Conservation (phyloP, 1,140 invertebrate genomes). For the Diabrotica undecimpunctata region DNA sequence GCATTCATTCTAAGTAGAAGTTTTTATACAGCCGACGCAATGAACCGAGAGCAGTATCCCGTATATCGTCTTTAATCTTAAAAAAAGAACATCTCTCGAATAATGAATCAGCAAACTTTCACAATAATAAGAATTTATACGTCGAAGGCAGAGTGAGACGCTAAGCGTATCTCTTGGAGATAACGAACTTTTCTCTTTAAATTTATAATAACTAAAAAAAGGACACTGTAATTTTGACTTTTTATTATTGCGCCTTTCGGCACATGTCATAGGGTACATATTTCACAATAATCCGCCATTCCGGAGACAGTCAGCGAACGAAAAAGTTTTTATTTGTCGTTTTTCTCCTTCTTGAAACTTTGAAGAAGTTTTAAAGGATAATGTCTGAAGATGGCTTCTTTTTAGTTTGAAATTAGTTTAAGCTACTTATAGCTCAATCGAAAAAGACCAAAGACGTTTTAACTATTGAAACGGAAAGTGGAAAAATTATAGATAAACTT, state of each 20-base stretch:
- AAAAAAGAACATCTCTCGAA: conserved; percentile 5
- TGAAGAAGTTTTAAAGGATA: too few relatives aligned
- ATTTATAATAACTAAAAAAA: conserved; percentile 33
- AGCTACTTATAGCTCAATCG: too few relatives aligned
- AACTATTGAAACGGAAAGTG: too few relatives aligned
- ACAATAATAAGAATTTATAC: conserved; percentile 33
- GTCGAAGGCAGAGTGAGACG: conserved; percentile 8
- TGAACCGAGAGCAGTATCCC: neutral
- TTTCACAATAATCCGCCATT: conserved; percentile 30
- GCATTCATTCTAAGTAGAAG: too few relatives aligned
- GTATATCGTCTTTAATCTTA: neutral
- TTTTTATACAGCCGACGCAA: neutral
- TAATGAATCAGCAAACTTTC: conserved; percentile 25
- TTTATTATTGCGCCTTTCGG: conserved; percentile 37
- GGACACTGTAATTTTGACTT: conserved; percentile 26
- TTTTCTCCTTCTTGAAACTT: too few relatives aligned
- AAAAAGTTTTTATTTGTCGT: too few relatives aligned
- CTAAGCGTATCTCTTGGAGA: conserved; percentile 16
- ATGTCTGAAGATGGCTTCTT: too few relatives aligned
- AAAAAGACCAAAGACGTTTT: too few relatives aligned
- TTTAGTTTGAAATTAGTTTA: too few relatives aligned
- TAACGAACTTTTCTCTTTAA: conserved; percentile 31
- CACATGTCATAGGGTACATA: conserved; percentile 34
- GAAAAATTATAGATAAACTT: too few relatives aligned
- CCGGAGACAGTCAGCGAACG: too few relatives aligned